These are phyloP conservation scores for Nannospalax galili DNA, from an alignment of 2,113 vertebrate species.

Conservation along the genomic window DNA sequence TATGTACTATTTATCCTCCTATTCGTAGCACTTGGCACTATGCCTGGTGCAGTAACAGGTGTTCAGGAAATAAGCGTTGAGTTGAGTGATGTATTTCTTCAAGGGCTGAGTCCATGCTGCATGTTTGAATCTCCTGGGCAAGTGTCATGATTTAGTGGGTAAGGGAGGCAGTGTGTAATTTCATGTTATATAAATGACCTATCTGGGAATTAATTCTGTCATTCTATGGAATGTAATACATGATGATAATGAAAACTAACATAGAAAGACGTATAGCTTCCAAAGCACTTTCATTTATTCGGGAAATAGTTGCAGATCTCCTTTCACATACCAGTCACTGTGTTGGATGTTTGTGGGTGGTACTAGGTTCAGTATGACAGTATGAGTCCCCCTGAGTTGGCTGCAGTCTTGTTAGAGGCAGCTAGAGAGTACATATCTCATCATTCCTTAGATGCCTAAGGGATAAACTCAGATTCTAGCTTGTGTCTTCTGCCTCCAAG, in stretches of 20 bases:
- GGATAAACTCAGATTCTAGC: not conserved
- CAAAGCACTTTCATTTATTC: not conserved
- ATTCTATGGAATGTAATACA: not conserved
- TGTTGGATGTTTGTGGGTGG: not conserved
- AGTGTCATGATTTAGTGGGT: not conserved
- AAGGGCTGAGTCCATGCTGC: not conserved
- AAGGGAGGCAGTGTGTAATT: not conserved
- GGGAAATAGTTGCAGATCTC: not conserved
- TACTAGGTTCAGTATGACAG: not conserved
- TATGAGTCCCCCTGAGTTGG: not conserved
- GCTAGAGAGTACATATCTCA: not conserved
- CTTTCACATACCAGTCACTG: not conserved
- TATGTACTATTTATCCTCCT: conserved; percentile 36
- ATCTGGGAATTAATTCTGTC: not conserved
- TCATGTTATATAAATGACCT: conserved; percentile 30
- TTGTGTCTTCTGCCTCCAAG: not conserved
- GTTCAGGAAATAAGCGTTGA: conserved; percentile 50
- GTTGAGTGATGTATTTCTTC: conserved; percentile 31
- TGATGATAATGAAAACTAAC: not conserved
- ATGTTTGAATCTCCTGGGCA: not conserved
- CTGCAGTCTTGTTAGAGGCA: not conserved
- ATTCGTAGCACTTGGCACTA: conserved; percentile 11
- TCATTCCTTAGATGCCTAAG: not conserved
- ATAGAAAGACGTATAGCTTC: not conserved
- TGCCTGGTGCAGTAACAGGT: conserved; percentile 54